A percentile compares a stretch with the other conserved stretches of the same genome.
Conservation (phyloP, 2,888 invertebrate genomes). For the Torymus auratus region DNA sequence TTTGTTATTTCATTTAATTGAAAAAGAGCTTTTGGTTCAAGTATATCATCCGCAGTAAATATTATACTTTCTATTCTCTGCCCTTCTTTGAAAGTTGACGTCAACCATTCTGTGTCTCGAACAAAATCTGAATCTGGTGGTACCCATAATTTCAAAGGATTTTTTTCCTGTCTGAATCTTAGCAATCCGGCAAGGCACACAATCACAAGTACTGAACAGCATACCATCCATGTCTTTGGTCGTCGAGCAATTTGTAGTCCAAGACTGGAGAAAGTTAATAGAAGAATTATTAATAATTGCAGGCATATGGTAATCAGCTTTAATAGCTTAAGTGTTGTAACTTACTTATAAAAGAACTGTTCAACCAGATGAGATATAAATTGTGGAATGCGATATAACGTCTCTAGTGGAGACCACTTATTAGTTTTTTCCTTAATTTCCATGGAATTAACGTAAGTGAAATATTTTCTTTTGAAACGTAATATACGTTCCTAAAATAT, state of each 20-base stretch:
- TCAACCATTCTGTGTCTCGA: slow-evolving; percentile 85
- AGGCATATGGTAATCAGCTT: neutral
- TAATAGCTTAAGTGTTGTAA: slow-evolving; percentile 5
- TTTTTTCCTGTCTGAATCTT: slow-evolving; percentile 84
- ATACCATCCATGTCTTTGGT: slow-evolving; percentile 81
- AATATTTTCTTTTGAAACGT: slow-evolving; percentile 17
- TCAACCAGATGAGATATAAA: slow-evolving; percentile 68
- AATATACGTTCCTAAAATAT: slow-evolving; percentile 35
- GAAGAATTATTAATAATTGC: neutral
- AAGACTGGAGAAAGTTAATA: slow-evolving; percentile 75
- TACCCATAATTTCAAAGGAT: slow-evolving; percentile 87
- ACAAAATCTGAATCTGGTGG: slow-evolving; percentile 85
- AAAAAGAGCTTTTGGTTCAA: slow-evolving; percentile 80
- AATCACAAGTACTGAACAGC: slow-evolving; percentile 79
- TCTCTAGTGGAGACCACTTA: slow-evolving; percentile 51
- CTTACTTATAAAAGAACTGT: slow-evolving; percentile 70
- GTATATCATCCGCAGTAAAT: slow-evolving; percentile 82
- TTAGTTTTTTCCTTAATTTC: slow-evolving; percentile 55
- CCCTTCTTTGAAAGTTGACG: slow-evolving; percentile 82
- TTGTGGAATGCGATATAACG: slow-evolving; percentile 67
- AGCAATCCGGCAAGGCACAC: slow-evolving; percentile 81
- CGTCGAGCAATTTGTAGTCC: slow-evolving; percentile 81
- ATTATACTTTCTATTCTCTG: slow-evolving; percentile 82
- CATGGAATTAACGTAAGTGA: slow-evolving; percentile 53
- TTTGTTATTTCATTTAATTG: slow-evolving; percentile 79